Conservation (phyloP, 2,888 invertebrate species). For the Pterostichus niger region DNA sequence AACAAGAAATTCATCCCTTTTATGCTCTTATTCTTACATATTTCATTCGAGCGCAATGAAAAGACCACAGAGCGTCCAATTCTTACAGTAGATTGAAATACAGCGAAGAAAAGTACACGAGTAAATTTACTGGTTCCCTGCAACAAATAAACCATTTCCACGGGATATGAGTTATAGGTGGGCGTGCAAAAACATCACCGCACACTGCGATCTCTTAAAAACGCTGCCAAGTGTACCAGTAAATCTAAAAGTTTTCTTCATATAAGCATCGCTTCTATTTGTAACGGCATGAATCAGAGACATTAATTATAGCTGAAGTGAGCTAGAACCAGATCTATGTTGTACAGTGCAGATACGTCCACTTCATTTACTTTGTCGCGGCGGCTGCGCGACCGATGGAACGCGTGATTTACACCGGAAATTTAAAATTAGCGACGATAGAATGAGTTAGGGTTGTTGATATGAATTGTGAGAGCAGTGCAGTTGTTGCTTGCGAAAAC, state of each 20-base stretch:
- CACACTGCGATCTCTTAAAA: slow-evolving; percentile 48
- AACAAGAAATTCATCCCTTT: slow-evolving; percentile 28
- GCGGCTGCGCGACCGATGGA: background rate
- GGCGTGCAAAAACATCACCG: slow-evolving; percentile 53
- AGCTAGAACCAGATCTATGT: slow-evolving; percentile 29
- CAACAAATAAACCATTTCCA: slow-evolving; percentile 56
- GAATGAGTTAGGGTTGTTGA: slow-evolving; percentile 12
- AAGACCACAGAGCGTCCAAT: slow-evolving; percentile 53
- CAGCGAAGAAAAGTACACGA: slow-evolving; percentile 46
- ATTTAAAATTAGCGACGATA: slow-evolving; percentile 47
- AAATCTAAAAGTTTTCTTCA: slow-evolving; percentile 61
- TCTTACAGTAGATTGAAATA: slow-evolving; percentile 57
- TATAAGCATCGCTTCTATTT: slow-evolving; percentile 52
- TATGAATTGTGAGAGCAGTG: background rate
- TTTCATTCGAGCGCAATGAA: slow-evolving; percentile 37
- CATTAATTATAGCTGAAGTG: slow-evolving; percentile 46
- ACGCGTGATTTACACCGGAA: slow-evolving; percentile 38
- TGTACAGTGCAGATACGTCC: slow-evolving; percentile 35
- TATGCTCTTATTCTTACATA: slow-evolving; percentile 43
- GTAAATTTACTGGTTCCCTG: slow-evolving; percentile 44
- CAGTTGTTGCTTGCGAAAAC: slow-evolving; percentile 38
- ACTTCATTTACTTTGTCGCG: slow-evolving; percentile 45
- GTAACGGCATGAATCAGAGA: slow-evolving; percentile 55
- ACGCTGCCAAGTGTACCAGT: slow-evolving; percentile 61
- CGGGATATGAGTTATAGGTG: slow-evolving; percentile 55